Evolutionary conservation across 2,888 invertebrate genomes (phyloP), one percentile per base, ranked within the genome.

Genomic region (Melanotus villosus): DNA sequence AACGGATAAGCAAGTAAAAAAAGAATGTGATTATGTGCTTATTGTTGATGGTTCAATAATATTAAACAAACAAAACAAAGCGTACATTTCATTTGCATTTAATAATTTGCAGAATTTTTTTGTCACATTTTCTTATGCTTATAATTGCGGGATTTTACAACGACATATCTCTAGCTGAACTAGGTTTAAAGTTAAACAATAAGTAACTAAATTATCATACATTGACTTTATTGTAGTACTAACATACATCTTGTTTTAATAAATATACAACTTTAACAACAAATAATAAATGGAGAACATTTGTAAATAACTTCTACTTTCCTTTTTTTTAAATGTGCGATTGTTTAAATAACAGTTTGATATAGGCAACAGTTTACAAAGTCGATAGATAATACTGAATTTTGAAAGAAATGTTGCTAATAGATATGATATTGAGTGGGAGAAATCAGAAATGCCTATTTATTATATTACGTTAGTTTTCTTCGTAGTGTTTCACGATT

Each of bases 401-500:
- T 50, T 41, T 47, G 45, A 60, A 60, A 45, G 12, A 14, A 52
- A 52, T 45, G 36, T 1, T 47, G 10, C 9, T 23, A 21, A 21
- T 21, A 47, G 18, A 10, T 18, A 52, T 32, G 26, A 52, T 18
- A 52, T 54, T 43, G 64, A 64, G 64, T 64, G 38, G 54, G 43
- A 32, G 43, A 56, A 67, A 62, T 56, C 18, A 67, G 38, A 52
- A 50, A 63, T 36, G 52, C 18, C 52, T 52, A 36, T 10, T 6
- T 21, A 6, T 38, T 23, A 45, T 16, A 45, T 3, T 62, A 57
- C 47, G 60, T 70, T 72, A 64, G 47, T 69, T 67, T 10, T 70
- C 67, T 58, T 69, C 60, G 30, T 67, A 72, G 12, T 59, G 63
- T 18, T 67, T 69, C 32, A 71, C 66, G 59, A 68, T 57, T 14